Percentiles rank a stretch among this genome's conserved stretches.
Evolutionary conservation across 2,888 invertebrate genomes (phyloP).

Genomic region (Neoitamus cyanurus): DNA sequence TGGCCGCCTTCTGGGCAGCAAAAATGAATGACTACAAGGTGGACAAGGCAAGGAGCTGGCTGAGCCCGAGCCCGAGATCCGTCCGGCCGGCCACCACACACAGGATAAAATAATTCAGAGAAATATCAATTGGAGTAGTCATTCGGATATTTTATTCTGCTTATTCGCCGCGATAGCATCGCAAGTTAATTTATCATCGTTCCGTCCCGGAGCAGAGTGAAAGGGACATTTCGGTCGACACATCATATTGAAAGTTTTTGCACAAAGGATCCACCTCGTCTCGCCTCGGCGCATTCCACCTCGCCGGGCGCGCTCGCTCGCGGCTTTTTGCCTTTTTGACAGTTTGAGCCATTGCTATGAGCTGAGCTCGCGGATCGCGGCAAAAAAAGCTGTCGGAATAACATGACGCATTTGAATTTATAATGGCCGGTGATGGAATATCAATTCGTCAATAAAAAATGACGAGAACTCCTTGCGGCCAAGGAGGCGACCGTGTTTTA

Average conservation of each 20-base stretch:
- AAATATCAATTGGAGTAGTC: conserved; percentile 53
- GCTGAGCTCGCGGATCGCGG: not conserved
- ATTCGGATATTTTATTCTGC: conserved; percentile 52
- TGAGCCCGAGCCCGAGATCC: not conserved
- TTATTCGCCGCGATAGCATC: conserved; percentile 54
- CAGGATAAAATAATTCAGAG: conserved; percentile 49
- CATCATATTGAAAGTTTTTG: conserved; percentile 48
- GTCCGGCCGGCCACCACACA: not conserved
- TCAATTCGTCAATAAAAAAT: conserved; percentile 53
- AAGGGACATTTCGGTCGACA: conserved; percentile 50
- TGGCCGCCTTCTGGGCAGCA: conserved; percentile 18
- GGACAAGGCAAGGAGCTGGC: conserved; percentile 40
- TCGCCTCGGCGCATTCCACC: not conserved
- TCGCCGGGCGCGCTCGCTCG: not conserved
- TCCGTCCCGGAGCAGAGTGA: conserved; percentile 53
- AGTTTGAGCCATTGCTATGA: conserved; percentile 33
- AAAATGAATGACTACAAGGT: conserved; percentile 42
- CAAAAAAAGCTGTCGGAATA: conserved; percentile 56
- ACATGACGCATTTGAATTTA: conserved; percentile 57
- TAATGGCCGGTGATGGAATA: conserved; percentile 56
- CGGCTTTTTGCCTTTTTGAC: conserved; percentile 11
- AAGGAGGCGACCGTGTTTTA: conserved; percentile 27
- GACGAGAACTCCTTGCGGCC: conserved; percentile 3
- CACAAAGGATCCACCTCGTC: conserved; percentile 4
- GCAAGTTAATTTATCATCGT: conserved; percentile 57